These are phyloP conservation scores for Lophura nycthemera DNA, from an alignment of 2,113 vertebrate species.

Conservation along the genomic window DNA sequence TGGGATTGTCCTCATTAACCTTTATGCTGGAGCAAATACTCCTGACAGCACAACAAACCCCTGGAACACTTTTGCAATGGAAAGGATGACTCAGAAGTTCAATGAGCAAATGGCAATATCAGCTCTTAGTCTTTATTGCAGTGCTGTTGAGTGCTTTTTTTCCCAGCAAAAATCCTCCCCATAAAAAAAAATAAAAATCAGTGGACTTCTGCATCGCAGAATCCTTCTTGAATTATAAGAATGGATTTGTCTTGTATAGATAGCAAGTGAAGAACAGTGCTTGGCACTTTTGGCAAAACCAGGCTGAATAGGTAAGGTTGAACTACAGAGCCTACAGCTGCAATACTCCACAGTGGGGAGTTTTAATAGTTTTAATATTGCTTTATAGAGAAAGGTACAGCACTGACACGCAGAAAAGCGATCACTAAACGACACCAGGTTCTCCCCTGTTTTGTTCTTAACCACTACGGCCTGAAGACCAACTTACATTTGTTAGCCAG, in stretches of 20 bases:
- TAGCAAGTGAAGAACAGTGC: not conserved
- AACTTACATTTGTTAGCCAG: conserved; percentile 91
- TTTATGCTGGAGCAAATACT: conserved; percentile 54
- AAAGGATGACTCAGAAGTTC: conserved; percentile 60
- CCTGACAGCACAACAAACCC: conserved; percentile 11
- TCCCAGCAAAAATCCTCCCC: not conserved
- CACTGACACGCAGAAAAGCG: not conserved
- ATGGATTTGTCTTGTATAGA: not conserved
- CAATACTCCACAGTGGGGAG: not conserved
- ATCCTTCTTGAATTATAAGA: not conserved
- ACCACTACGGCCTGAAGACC: not conserved
- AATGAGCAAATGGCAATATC: not conserved
- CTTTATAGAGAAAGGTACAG: not conserved
- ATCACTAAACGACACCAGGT: not conserved
- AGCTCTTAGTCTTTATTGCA: not conserved
- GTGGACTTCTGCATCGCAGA: not conserved
- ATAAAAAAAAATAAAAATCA: not conserved
- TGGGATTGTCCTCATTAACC: not conserved
- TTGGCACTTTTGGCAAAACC: not conserved
- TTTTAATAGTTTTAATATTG: not conserved
- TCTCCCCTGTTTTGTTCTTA: not conserved
- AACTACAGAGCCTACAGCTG: not conserved
- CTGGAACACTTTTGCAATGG: conserved; percentile 35
- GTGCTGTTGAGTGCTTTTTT: not conserved
- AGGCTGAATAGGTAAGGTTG: not conserved